These are phyloP conservation scores for Crocidura indochinensis DNA, from an alignment of 2,797 vertebrate species.

Conservation along the genomic window DNA sequence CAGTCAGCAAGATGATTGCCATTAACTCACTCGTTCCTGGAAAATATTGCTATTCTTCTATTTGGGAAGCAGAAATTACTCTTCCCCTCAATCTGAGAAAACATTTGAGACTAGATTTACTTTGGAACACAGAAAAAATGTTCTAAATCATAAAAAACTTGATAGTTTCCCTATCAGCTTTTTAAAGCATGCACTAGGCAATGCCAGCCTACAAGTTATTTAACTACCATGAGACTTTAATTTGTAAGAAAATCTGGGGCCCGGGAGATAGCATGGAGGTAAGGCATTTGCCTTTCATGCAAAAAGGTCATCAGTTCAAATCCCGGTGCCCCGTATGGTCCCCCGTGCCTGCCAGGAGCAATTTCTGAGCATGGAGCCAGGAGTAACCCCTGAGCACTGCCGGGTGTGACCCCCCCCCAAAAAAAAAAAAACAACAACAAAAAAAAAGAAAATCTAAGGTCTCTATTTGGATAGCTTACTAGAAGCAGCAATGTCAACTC, in stretches of 20 bases:
- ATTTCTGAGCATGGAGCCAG: no score
- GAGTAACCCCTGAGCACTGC: no score
- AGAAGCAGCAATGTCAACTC: constrained; percentile 1
- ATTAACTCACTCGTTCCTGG: not conserved
- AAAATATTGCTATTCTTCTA: not conserved
- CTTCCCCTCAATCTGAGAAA: not conserved
- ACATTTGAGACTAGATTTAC: not conserved
- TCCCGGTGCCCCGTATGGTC: no score
- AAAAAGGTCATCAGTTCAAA: no score
- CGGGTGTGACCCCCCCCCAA: no score
- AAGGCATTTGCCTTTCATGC: no score
- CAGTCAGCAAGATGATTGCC: not conserved
- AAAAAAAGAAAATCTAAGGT: constrained; percentile 28
- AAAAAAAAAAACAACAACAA: no score
- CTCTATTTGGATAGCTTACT: constrained; percentile 1
- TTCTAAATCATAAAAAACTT: constrained; percentile 5
- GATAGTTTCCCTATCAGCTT: not conserved
- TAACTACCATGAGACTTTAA: not conserved
- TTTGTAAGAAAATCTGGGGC: constrained; percentile 27
- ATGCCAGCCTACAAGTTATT: constrained; percentile 12
- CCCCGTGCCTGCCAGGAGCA: no score
- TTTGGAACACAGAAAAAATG: not conserved
- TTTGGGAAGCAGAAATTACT: not conserved
- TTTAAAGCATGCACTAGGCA: not conserved
- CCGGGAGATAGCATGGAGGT: no score